A percentile compares a stretch with the other conserved stretches of the same genome.
phyloP scores from a whole-genome alignment of 2,797 vertebrate genomes.

The Pangasius larnaudii region DNA sequence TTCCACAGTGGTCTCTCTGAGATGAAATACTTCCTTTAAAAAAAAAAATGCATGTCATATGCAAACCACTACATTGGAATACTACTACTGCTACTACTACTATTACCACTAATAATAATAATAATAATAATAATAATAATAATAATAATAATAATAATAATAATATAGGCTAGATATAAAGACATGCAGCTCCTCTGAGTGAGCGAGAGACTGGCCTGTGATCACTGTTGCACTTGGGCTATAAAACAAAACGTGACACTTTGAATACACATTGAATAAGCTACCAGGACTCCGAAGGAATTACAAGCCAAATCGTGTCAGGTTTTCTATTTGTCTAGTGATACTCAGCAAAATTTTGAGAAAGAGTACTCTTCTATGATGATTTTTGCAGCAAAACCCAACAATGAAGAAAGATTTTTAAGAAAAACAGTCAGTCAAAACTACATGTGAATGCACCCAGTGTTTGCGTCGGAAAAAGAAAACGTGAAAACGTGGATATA shows the following conservation, averaged over 20 bases:
- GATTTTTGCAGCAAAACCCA: background rate
- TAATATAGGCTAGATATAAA: slow-evolving; percentile 6
- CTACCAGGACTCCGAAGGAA: background rate
- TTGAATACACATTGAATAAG: background rate
- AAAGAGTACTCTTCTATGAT: background rate
- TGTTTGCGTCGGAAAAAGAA: background rate
- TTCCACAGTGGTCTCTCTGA: slow-evolving; percentile 72
- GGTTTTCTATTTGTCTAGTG: background rate
- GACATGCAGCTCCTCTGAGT: slow-evolving; percentile 50
- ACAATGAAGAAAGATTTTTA: background rate
- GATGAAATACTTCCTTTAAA: too few relatives aligned
- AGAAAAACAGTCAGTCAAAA: too few relatives aligned
- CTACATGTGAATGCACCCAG: background rate
- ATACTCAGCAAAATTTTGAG: background rate
- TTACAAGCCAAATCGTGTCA: background rate
- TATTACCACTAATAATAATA: background rate
- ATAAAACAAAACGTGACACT: background rate
- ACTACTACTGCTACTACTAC: too few relatives aligned
- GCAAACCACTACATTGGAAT: background rate
- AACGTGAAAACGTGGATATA: background rate
- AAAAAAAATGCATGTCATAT: background rate
- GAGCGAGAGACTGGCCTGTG: slow-evolving; percentile 1
- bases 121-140: slow-evolving; percentile 13
- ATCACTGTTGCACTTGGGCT: background rate
- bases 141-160: slow-evolving; percentile 18